Percentiles rank a stretch among this genome's conserved stretches.
Conservation (phyloP, 2,888 invertebrate species). For the Lasiommata megera region DNA sequence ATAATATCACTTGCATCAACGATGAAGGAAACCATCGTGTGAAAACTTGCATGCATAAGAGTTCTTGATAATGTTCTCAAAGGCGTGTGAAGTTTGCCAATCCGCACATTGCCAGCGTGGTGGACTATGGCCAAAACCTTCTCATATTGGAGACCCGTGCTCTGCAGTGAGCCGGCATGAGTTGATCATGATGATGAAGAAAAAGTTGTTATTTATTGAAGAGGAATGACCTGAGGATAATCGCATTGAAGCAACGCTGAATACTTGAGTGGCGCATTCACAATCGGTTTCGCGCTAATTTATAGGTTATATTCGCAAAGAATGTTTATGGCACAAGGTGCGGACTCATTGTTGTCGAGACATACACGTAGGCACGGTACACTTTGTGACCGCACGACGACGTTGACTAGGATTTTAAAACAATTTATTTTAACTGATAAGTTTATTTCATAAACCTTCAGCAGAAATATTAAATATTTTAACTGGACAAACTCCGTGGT, state of each 20-base stretch:
- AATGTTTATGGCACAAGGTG: constrained; percentile 76
- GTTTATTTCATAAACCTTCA: no score
- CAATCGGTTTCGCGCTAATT: constrained; percentile 68
- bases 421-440: not conserved
- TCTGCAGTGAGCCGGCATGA: not conserved
- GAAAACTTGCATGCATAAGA: no score
- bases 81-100: no score
- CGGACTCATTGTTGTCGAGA: constrained; percentile 73
- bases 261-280: constrained; percentile 34
- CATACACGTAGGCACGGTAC: constrained; percentile 53
- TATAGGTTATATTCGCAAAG: constrained; percentile 78
- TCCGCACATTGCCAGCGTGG: no score
- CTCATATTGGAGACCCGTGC: no score
- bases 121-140: no score
- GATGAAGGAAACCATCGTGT: no score
- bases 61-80: no score
- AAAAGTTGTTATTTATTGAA: not conserved
- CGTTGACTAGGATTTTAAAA: not conserved
- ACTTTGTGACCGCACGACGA: not conserved
- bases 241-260: constrained; percentile 57
- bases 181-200: not conserved
- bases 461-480: no score
- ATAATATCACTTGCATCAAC: no score
- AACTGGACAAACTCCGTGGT: no score
- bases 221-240: constrained; percentile 46